phyloP scores from a whole-genome alignment of 2,113 vertebrate genomes.

The Stictonetta naevosa region DNA sequence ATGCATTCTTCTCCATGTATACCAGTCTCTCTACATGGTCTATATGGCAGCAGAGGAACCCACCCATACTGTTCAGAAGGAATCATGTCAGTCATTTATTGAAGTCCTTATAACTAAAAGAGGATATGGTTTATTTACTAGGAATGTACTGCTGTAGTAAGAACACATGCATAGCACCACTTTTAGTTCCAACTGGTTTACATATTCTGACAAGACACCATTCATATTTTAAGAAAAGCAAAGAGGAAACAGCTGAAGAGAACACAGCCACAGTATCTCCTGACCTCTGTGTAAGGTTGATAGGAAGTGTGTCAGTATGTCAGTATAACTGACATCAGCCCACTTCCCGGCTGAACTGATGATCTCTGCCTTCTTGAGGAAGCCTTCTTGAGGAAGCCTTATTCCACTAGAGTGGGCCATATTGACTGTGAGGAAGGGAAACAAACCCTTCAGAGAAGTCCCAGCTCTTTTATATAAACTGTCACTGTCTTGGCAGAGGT shows the following conservation, averaged over 20 bases:
- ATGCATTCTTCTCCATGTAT: background rate
- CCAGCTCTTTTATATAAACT: background rate
- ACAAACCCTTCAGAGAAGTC: background rate
- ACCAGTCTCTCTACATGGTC: background rate
- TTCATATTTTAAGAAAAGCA: background rate
- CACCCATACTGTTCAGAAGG: background rate
- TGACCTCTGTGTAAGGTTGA: background rate
- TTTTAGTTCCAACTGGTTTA: background rate
- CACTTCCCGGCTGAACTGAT: background rate
- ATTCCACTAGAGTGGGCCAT: too few relatives aligned
- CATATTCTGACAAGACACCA: background rate
- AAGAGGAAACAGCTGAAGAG: background rate
- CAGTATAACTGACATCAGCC: background rate
- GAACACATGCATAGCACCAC: too few relatives aligned
- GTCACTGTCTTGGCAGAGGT: fast-evolving
- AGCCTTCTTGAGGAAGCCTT: background rate
- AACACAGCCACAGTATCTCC: background rate
- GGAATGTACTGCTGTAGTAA: background rate
- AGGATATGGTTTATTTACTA: background rate
- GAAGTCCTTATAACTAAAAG: background rate
- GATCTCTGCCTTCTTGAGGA: background rate
- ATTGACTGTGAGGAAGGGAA: background rate
- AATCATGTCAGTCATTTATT: background rate
- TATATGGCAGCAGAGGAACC: background rate
- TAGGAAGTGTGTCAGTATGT: background rate